phyloP scores from a whole-genome alignment of 2,888 invertebrate species.

The Ochropleura leucogaster region DNA sequence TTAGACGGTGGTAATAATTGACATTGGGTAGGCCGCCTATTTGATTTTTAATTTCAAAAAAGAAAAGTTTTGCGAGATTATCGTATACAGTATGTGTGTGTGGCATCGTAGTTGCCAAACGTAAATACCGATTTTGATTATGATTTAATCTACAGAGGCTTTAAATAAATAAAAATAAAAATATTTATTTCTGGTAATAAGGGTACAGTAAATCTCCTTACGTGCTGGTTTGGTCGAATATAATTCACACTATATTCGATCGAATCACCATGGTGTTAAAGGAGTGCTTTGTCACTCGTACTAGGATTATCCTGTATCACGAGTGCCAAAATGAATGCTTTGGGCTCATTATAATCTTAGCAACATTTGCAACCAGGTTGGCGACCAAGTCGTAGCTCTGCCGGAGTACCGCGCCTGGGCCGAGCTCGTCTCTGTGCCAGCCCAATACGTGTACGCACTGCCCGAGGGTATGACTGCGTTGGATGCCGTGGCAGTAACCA shows the following conservation, averaged over 20 bases:
- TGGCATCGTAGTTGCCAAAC: neutral
- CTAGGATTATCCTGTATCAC: too few species aligned
- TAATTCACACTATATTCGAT: too few species aligned
- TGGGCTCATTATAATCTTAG: neutral
- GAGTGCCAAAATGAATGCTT: neutral
- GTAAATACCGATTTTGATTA: neutral
- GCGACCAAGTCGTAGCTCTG: conserved; percentile 95
- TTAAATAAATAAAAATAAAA: too few species aligned
- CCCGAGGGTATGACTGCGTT: conserved; percentile 94
- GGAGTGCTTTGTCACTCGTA: too few species aligned
- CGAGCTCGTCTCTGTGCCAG: conserved; percentile 95
- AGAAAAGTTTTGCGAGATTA: neutral
- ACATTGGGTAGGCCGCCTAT: neutral
- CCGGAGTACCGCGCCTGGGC: conserved; percentile 97
- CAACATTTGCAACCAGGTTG: conserved; percentile 89
- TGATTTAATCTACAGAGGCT: too few species aligned
- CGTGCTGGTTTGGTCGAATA: too few species aligned
- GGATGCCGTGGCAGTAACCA: conserved; percentile 95
- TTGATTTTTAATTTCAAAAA: neutral
- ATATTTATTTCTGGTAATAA: too few species aligned
- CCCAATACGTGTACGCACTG: conserved; percentile 94
- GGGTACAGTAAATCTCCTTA: too few species aligned
- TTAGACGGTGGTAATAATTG: neutral
- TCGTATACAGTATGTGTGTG: neutral
- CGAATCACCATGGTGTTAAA: too few species aligned